These are phyloP conservation scores for Metalampra italica DNA, from an alignment of 2,888 invertebrate genomes.

Conservation along the genomic window DNA sequence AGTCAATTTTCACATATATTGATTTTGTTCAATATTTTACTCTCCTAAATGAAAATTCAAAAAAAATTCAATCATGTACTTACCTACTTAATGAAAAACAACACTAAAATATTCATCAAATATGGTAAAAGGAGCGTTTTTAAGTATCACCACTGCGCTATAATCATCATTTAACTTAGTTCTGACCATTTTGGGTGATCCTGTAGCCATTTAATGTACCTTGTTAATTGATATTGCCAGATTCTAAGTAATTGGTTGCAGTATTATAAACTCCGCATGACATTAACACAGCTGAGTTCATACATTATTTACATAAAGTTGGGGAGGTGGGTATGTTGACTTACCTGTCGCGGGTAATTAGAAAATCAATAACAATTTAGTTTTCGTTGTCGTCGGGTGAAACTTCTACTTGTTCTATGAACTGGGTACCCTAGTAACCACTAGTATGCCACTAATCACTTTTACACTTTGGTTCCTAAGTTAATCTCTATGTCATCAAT, in stretches of 20 bases:
- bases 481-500: slow-evolving; percentile 6
- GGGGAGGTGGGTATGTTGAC: slow-evolving; percentile 10
- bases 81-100: too few relatives aligned
- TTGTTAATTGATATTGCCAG: neutral
- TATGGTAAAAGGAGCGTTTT: too few relatives aligned
- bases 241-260: neutral
- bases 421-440: slow-evolving; percentile 28
- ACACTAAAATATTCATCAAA: too few relatives aligned
- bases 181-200: too few relatives aligned
- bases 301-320: neutral
- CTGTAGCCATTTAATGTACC: too few relatives aligned
- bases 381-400: slow-evolving; percentile 35
- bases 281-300: neutral
- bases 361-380: slow-evolving; percentile 48
- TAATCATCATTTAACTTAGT: too few relatives aligned
- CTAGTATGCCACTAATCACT: slow-evolving; percentile 42
- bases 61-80: too few relatives aligned
- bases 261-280: too few relatives aligned
- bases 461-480: slow-evolving; percentile 9
- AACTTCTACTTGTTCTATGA: slow-evolving; percentile 21
- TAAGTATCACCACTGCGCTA: too few relatives aligned
- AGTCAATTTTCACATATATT: too few relatives aligned
- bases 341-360: slow-evolving; percentile 40
- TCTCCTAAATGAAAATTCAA: too few relatives aligned
- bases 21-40: too few relatives aligned